phyloP scores from a whole-genome alignment of 1,140 invertebrate species.

The Chelonus insularis region DNA sequence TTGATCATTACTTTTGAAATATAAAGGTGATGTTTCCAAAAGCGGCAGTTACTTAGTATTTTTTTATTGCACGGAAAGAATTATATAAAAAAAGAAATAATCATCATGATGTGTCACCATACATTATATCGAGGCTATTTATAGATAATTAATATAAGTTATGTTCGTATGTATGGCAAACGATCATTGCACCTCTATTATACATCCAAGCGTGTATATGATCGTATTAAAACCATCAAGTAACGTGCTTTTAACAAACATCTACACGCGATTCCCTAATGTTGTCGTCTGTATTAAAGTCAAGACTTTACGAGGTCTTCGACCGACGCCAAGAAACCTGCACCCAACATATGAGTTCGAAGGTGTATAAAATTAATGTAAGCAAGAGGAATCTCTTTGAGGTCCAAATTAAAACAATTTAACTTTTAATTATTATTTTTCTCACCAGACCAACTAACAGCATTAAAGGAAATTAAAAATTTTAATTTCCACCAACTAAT shows the following conservation, averaged over 20 bases:
- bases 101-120: too few species aligned
- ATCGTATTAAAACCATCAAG: not conserved
- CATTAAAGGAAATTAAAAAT: too few species aligned
- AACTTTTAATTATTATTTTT: not conserved
- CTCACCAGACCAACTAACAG: too few species aligned
- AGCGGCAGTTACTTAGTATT: too few species aligned
- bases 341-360: conserved; percentile 32
- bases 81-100: too few species aligned
- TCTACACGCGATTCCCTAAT: conserved; percentile 24
- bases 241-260: not conserved
- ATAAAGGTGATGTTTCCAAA: too few species aligned
- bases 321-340: conserved; percentile 29
- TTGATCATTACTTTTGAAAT: too few species aligned
- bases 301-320: conserved; percentile 24
- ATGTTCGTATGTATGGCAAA: too few species aligned
- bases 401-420: not conserved
- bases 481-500: too few species aligned
- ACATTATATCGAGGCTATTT: too few species aligned
- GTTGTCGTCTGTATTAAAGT: conserved; percentile 15
- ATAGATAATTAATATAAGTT: too few species aligned
- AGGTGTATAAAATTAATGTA: conserved; percentile 42
- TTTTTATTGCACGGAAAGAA: too few species aligned
- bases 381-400: conserved; percentile 12
- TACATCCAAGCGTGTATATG: not conserved
- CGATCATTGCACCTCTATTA: not conserved